A percentile compares a stretch with the other conserved stretches of the same genome.
Conservation (phyloP, 2,797 vertebrate species). For the Channallabes apus region DNA sequence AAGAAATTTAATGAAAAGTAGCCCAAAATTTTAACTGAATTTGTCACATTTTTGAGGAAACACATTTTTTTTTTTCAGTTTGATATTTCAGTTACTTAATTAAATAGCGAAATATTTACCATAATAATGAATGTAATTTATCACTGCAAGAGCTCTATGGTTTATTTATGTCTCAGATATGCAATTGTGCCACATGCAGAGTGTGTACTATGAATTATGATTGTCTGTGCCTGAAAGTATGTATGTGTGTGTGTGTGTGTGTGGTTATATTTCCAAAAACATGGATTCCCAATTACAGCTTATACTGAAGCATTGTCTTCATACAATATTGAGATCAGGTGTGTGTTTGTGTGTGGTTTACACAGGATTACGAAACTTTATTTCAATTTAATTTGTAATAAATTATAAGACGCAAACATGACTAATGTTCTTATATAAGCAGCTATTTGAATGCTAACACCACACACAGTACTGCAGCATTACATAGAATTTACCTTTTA, state of each 20-base stretch:
- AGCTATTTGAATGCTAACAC: neutral
- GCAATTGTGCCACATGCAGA: neutral
- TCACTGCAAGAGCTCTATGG: neutral
- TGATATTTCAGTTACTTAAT: too few relatives aligned
- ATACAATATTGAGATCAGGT: neutral
- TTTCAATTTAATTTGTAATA: neutral
- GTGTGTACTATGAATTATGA: neutral
- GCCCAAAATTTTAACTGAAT: neutral
- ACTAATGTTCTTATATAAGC: neutral
- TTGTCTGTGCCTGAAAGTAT: neutral
- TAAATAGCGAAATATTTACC: neutral
- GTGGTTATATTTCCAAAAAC: neutral
- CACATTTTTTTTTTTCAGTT: too few relatives aligned
- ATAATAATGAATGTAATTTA: neutral
- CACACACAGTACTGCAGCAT: neutral
- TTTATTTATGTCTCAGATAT: neutral
- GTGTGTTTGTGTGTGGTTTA: neutral
- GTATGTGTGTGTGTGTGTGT: neutral
- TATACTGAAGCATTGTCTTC: neutral
- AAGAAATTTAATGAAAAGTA: neutral
- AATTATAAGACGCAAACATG: neutral
- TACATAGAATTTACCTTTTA: neutral
- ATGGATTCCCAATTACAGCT: neutral
- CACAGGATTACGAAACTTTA: neutral
- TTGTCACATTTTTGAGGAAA: neutral